Evolutionary conservation across 2,113 vertebrate genomes (phyloP).

Genomic region (Nansenia antarctica): DNA sequence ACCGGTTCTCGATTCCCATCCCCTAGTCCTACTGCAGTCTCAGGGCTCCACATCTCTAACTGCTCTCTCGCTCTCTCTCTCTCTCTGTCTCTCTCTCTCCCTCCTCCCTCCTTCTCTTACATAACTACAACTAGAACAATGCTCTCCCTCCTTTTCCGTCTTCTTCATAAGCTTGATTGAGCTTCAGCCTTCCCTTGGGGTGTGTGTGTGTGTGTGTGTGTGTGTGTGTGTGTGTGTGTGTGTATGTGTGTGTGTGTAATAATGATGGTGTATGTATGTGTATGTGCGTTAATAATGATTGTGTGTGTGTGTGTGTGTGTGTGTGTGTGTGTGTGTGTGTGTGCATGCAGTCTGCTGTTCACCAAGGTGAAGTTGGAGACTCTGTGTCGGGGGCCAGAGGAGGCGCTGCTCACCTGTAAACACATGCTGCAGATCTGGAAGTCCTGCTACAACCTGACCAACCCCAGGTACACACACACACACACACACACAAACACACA

Average conservation of each 20-base stretch:
- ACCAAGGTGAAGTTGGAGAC: constrained; percentile 97
- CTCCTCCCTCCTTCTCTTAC: constrained; percentile 14
- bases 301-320: constrained; percentile 22
- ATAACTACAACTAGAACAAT: constrained; percentile 32
- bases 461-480: constrained; percentile 84
- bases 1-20: no score
- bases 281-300: constrained; percentile 17
- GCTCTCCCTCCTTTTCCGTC: not conserved
- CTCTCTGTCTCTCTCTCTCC: not conserved
- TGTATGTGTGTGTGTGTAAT: no score
- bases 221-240: constrained; percentile 5
- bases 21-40: not conserved
- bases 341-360: constrained; percentile 84
- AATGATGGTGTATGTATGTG: constrained; percentile 18
- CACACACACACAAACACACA: no score
- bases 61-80: not conserved
- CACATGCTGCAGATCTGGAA: constrained; percentile 99
- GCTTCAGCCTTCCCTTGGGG: constrained; percentile 11
- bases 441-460: constrained; percentile 98
- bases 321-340: not conserved
- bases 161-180: constrained; percentile 25
- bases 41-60: not conserved
- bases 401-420: constrained; percentile 95
- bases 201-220: constrained; percentile 3
- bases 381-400: constrained; percentile 91